A percentile compares a stretch with the other conserved stretches of the same genome.
Evolutionary conservation across 2,888 invertebrate species (phyloP).

Genomic region (Cremastinae sp.): DNA sequence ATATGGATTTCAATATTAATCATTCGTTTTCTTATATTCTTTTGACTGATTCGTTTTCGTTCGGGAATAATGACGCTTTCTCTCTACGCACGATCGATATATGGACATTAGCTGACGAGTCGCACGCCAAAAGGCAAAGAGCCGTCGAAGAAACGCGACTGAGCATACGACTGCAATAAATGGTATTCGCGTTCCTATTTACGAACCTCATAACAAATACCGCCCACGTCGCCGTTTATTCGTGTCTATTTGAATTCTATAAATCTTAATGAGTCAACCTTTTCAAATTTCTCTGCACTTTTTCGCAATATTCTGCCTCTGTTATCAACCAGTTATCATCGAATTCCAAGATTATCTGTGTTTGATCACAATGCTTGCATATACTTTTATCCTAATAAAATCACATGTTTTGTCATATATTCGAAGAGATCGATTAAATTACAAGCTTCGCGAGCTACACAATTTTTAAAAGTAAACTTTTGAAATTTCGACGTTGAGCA

Average conservation of each 20-base stretch:
- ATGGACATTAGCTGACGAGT: background rate
- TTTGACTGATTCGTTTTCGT: background rate
- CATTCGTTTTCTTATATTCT: too few species aligned
- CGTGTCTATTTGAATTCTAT: conserved; percentile 2
- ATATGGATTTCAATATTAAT: too few species aligned
- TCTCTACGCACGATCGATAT: background rate
- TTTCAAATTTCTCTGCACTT: conserved; percentile 14
- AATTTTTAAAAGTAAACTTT: too few species aligned
- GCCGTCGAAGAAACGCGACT: background rate
- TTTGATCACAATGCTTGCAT: background rate
- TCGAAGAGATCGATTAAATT: too few species aligned
- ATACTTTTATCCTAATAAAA: background rate
- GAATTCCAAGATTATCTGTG: background rate
- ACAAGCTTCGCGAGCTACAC: too few species aligned
- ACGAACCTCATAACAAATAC: conserved; percentile 13
- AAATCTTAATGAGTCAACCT: conserved; percentile 31
- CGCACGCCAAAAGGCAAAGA: background rate
- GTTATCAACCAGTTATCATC: background rate
- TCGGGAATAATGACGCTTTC: background rate
- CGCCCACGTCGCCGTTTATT: conserved; percentile 20
- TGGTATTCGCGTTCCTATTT: conserved; percentile 13
- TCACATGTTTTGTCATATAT: too few species aligned
- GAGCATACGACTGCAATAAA: conserved; percentile 24
- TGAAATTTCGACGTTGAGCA: too few species aligned
- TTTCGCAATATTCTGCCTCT: background rate